Base-by-base conservation (phyloP, 2,797 vertebrate species). In the Carapus acus region DNA sequence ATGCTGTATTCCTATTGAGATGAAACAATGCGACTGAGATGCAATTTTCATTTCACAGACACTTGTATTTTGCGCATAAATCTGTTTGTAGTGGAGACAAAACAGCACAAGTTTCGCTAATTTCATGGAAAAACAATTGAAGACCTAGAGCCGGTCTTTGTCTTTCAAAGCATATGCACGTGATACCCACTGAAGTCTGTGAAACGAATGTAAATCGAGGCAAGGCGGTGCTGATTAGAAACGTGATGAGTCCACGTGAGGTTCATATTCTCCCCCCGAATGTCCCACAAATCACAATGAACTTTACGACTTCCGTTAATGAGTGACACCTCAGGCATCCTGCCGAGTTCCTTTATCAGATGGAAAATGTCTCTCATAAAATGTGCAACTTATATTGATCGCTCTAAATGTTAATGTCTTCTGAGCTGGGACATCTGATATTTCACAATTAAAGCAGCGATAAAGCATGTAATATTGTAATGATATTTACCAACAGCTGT, bases 401-500 rank as follows among this genome's bases (percentile, higher is more conserved):
- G 63, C 76, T 85, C 74, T 81, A 85, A 88, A 88, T 87, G 83
- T 85, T 87, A 88, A 87, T 84, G 78, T 79, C 70, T 76, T 83
- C 71, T 66, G 69, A 79, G 77, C 74, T 51, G 65, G 71, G 73
- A 78, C 70, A 77, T 85, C 74, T 82, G 78, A 88, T 84, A 79
- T 83, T 82, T 86, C 81, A 84, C 68, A 62, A 85, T 86, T 84
- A 86, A 84, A 74, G 71, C 54, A 65, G 66, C 67, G 69, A 83
- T 86, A 85, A 86, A 85, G 59, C 68, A 83, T 83, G 78, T 81
- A 81, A 79, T 81, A 82, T 79, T 80, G 68, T 82, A 82, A 85
- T 86, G 79, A 88, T 85, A 87, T 88, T 87, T 89, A 85, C 82
- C 79, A 83, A 85, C 84, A 88, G 83, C 82, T 88, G 86, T 78